Base-by-base conservation (phyloP, 1,140 invertebrate genomes). In the Aethina tumida region DNA sequence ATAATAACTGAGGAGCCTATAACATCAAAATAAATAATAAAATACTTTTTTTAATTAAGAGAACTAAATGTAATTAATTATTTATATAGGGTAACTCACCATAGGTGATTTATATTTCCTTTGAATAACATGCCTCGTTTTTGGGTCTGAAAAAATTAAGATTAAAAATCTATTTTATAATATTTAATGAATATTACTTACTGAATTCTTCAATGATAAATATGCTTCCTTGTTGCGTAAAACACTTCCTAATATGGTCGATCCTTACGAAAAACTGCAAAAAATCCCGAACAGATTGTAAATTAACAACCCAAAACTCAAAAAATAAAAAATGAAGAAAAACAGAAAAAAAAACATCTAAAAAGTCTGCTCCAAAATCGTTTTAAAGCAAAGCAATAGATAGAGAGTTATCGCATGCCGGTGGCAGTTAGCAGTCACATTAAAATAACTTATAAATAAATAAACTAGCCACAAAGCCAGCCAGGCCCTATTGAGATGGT, bases 261-360 rank as follows among this genome's bases (percentile, higher is more conserved):
- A 99, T 78, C 65, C 92, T 85, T 68, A 99, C 93, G 75, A 99
- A 99, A 72, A 97, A 97, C 95, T 98, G 81, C 58, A 93, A 90
- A 63, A 61, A 18, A 20, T n/a, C n/a, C n/a, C n/a, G n/a, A n/a
- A n/a, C n/a, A 22, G 4, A 35, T 24, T 24, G 7, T 24, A 24
- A 7, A 7, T 24, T 24, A n/a, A 24, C 6, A 24, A 24, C n/a
- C 22, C n/a, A 7, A 32, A 2, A 5, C 18, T 3, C 28, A 5
- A n/a, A n/a, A n/a, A n/a, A n/a, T n/a, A n/a, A n/a, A n/a, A n/a
- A n/a, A n/a, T n/a, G n/a, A n/a, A n/a, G n/a, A n/a, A n/a, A n/a
- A n/a, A n/a, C n/a, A n/a, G n/a, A n/a, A n/a, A n/a, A n/a, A n/a
- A n/a, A n/a, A n/a, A n/a, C n/a, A n/a, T n/a, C n/a, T n/a, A n/a